Base-by-base conservation (phyloP, 2,113 vertebrate genomes). In the Amphiprion ocellaris region DNA sequence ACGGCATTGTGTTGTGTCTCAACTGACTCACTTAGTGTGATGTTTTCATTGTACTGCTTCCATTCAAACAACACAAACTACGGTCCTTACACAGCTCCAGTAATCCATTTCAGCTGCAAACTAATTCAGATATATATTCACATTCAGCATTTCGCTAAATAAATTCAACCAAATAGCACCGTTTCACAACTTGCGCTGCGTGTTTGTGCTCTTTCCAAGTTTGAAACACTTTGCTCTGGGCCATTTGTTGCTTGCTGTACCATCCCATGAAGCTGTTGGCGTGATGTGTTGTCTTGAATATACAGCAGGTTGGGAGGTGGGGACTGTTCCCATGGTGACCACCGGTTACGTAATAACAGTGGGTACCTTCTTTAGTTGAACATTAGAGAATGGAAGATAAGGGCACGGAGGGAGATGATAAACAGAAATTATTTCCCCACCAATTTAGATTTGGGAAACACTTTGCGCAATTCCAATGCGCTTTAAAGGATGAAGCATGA, bases 271-370 rank as follows among this genome's bases (percentile, higher is more conserved):
- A 73, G 78, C 65, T 74, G 73, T 77, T 72, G 69, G 23, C 71
- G 44, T 59, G 72, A 80, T 70, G 84, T 72, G 74, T 64, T 81
- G 62, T 80, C 81, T 84, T 67, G 28, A 67, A 72, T 65, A 73
- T 79, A 75, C 65, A 74, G 69, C 1, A 0, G 41, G 17, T 58
- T 53, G 59, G 69, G 71, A 41, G 53, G 69, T 58, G n/a, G 60
- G 47, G 78, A 30, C 19, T 55, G 91, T 91, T 91, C 67, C 88
- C 87, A 90, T 91, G 86, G 90, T 81, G 81, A 93, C 86, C 74
- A 79, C 67, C 28, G 19, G 86, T 92, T 92, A 85, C 85, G 86
- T 91, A 89, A 93, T 28, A 85, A 74, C 78, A 89, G 80, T 52
- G 76, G 74, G 71, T 79, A 78, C 79, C 81, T 63, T 75, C 55